These are phyloP conservation scores for Caenorhabditis sp. DNA, from an alignment of 2,888 invertebrate genomes.

Conservation along the genomic window DNA sequence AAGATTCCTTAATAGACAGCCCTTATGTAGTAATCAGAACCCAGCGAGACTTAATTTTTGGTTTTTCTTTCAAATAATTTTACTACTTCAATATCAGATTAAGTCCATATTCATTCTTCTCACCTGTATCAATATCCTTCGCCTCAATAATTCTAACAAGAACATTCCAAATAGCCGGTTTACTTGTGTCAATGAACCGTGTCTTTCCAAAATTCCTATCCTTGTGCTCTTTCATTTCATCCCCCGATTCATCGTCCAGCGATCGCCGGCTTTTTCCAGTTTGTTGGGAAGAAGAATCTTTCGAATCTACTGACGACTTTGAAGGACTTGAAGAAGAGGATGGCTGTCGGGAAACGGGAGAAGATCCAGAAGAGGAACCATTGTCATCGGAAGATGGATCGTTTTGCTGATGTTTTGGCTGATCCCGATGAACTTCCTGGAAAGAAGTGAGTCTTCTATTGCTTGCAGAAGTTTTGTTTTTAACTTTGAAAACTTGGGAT, in stretches of 20 bases:
- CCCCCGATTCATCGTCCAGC: constrained; percentile 12
- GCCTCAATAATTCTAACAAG: constrained; percentile 52
- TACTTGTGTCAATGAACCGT: constrained; percentile 39
- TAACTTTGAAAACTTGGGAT: no score
- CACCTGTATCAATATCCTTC: constrained; percentile 42
- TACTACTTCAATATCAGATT: not conserved
- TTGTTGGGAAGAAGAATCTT: no score
- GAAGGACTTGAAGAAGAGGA: not conserved
- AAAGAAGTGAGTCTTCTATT: not conserved
- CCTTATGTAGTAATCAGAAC: no score
- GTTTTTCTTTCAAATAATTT: no score
- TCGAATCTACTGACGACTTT: not conserved
- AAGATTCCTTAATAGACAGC: no score
- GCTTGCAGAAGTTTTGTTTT: not conserved
- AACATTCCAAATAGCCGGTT: constrained; percentile 50
- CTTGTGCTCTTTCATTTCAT: constrained; percentile 23
- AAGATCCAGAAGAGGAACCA: not conserved
- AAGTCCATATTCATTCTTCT: not conserved
- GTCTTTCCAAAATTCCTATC: constrained; percentile 38
- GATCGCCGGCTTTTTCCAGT: not conserved
- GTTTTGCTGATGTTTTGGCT: not conserved
- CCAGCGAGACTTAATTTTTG: no score
- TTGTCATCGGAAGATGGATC: not conserved
- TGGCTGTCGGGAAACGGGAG: not conserved
- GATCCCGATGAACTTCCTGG: not conserved